phyloP scores from a whole-genome alignment of 2,113 vertebrate genomes.

The Pimephales promelas region DNA sequence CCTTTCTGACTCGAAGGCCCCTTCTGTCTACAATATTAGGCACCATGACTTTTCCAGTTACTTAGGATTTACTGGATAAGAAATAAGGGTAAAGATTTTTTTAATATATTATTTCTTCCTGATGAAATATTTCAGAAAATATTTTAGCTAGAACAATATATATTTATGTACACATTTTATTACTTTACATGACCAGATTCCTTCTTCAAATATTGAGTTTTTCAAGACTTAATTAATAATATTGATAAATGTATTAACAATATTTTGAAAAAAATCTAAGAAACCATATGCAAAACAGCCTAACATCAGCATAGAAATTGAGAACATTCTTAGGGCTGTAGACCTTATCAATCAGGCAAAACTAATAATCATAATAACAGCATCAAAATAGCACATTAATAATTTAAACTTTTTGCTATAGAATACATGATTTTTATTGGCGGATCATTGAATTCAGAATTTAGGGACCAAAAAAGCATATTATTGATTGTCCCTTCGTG shows the following conservation, averaged over 20 bases:
- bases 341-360: too few relatives aligned
- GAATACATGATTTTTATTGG: background rate
- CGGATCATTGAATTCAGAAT: background rate
- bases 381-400: background rate
- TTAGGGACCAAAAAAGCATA: background rate
- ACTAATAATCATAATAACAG: too few relatives aligned
- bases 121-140: background rate
- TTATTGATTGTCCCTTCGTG: background rate
- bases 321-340: background rate
- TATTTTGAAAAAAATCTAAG: background rate
- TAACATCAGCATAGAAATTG: background rate
- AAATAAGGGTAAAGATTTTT: background rate
- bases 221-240: background rate
- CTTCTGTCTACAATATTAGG: background rate
- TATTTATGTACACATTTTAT: too few relatives aligned
- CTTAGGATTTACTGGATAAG: background rate
- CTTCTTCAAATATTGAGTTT: background rate
- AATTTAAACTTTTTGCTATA: background rate
- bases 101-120: background rate
- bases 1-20: background rate
- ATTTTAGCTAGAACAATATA: background rate
- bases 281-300: background rate
- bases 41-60: background rate
- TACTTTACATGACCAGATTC: background rate
- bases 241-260: background rate